A percentile compares a stretch with the other conserved stretches of the same genome.
phyloP scores from a whole-genome alignment of 1,140 invertebrate species.

The Drosophila trapezifrons region DNA sequence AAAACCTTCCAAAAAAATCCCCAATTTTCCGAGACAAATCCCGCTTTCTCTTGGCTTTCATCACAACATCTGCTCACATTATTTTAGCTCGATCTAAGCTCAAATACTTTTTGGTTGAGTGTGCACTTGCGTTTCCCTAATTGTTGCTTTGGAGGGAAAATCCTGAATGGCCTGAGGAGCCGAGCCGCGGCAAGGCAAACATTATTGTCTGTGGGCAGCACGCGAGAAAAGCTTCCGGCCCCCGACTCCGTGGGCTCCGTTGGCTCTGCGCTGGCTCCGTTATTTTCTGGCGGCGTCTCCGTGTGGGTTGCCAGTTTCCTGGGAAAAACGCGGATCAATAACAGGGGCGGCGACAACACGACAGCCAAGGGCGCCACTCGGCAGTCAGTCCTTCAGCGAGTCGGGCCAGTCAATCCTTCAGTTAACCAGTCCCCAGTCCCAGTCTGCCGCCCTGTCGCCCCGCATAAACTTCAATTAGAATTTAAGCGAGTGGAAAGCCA shows the following conservation, averaged over 20 bases:
- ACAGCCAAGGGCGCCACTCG: conserved; percentile 61
- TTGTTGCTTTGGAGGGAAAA: conserved; percentile 2
- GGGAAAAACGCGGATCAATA: conserved; percentile 71
- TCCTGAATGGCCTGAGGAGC: neutral
- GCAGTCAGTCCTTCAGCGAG: conserved; percentile 23
- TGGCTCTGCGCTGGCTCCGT: neutral
- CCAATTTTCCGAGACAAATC: no score
- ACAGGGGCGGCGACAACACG: conserved; percentile 35
- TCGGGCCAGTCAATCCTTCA: conserved; percentile 35
- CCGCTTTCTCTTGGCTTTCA: no score
- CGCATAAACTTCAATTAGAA: conserved; percentile 66
- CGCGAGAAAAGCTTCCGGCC: conserved; percentile 31
- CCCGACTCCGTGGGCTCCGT: conserved; percentile 27
- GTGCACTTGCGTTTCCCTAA: conserved; percentile 11
- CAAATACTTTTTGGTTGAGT: neutral
- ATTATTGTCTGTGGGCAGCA: conserved; percentile 72
- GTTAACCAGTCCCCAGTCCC: conserved; percentile 27
- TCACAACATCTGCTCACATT: no score
- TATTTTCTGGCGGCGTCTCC: conserved; percentile 5
- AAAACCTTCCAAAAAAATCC: no score
- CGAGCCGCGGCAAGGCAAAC: conserved; percentile 48
- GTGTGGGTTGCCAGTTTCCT: conserved; percentile 47
- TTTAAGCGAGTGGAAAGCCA: conserved; percentile 59
- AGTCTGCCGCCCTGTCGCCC: conserved; percentile 30
- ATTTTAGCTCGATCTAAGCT: no score